These are phyloP conservation scores for Ephialtes manifestator DNA, from an alignment of 2,888 invertebrate genomes.

Conservation along the genomic window DNA sequence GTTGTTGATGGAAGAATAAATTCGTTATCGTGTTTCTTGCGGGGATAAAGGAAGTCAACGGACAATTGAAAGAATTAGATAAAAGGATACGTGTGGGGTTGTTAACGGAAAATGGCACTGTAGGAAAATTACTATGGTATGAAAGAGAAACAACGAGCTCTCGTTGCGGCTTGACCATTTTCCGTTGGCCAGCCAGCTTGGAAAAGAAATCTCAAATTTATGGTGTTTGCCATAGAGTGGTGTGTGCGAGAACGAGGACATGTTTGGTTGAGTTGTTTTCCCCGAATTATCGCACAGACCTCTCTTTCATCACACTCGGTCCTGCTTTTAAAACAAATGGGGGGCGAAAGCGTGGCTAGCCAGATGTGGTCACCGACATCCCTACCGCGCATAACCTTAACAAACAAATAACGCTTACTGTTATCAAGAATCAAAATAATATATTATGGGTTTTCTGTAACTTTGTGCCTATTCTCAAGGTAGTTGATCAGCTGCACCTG, in stretches of 20 bases:
- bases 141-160: background rate
- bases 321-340: slow-evolving; percentile 15
- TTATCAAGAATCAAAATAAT: background rate
- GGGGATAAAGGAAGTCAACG: background rate
- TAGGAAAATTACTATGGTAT: background rate
- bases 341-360: background rate
- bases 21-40: background rate
- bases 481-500: background rate
- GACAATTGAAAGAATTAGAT: too few species aligned
- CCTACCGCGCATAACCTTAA: background rate
- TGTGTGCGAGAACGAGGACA: slow-evolving; percentile 28
- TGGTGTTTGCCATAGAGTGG: slow-evolving; percentile 75
- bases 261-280: slow-evolving; percentile 41
- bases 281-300: slow-evolving; percentile 10
- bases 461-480: background rate
- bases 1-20: background rate
- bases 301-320: background rate
- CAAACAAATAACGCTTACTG: background rate
- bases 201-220: slow-evolving; percentile 79
- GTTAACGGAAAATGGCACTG: too few species aligned
- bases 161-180: slow-evolving; percentile 73
- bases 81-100: too few species aligned
- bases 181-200: slow-evolving; percentile 41
- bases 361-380: slow-evolving; percentile 19
- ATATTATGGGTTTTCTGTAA: background rate